Percentiles rank a stretch among this genome's conserved stretches.
Evolutionary conservation across 2,888 invertebrate genomes (phyloP).

Genomic region (Chironomus tentans): DNA sequence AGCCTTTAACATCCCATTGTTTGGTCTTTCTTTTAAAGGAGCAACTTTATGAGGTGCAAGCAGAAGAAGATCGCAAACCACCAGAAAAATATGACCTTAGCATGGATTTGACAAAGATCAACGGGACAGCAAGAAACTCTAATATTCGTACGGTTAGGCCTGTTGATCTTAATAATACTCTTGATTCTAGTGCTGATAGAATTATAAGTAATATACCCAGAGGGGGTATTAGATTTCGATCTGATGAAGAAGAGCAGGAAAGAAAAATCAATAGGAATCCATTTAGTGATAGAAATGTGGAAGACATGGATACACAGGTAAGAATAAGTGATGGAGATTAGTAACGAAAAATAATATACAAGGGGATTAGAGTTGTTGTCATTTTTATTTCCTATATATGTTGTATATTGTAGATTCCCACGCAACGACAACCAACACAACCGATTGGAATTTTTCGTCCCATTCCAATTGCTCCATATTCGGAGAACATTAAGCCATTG

Average conservation of each 20-base stretch:
- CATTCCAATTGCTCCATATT: not conserved
- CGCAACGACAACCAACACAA: not conserved
- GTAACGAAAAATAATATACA: not conserved
- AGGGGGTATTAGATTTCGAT: no score
- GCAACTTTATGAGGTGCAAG: not conserved
- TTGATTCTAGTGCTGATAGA: not conserved
- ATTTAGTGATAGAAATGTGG: not conserved
- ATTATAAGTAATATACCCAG: not conserved
- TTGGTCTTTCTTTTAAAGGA: not conserved
- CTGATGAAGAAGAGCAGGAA: no score
- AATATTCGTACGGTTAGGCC: slow-evolving; percentile 6
- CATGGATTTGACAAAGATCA: not conserved
- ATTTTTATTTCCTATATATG: not conserved
- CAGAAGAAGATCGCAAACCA: not conserved
- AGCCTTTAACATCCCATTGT: not conserved
- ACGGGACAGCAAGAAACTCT: not conserved
- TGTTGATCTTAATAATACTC: not conserved
- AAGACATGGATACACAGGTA: not conserved
- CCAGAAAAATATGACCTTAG: not conserved
- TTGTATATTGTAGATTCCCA: not conserved
- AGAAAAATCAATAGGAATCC: not conserved
- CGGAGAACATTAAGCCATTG: not conserved
- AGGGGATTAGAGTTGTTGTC: not conserved
- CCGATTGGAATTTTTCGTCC: not conserved
- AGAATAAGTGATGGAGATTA: not conserved